Evolutionary conservation across 2,113 vertebrate species (phyloP).

Genomic region (Emydocephalus ijimae): DNA sequence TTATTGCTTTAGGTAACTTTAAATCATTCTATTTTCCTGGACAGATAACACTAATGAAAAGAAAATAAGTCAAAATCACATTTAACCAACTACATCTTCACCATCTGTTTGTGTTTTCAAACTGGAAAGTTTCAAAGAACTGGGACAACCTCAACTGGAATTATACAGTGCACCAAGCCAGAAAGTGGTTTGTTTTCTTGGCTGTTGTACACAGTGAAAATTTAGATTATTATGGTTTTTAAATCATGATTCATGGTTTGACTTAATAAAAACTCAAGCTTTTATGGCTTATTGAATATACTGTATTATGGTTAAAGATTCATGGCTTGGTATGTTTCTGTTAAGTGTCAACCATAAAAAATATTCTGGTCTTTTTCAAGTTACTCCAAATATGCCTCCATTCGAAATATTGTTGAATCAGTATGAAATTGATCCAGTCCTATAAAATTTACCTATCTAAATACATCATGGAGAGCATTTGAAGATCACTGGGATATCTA

Average conservation of each 20-base stretch:
- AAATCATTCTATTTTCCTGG: not conserved
- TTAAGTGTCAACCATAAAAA: not conserved
- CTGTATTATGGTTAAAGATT: not conserved
- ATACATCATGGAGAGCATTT: not conserved
- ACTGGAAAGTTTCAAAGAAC: not conserved
- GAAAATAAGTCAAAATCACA: not conserved
- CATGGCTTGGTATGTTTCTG: not conserved
- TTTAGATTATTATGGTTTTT: not conserved
- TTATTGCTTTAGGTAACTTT: not conserved
- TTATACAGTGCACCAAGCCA: not conserved
- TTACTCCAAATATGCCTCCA: not conserved
- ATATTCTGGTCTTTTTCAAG: not conserved
- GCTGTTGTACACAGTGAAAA: not conserved
- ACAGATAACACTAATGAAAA: not conserved
- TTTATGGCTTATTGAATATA: not conserved
- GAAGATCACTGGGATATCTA: not conserved
- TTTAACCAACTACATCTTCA: not conserved
- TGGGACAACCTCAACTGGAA: not conserved
- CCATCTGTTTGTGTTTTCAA: not conserved
- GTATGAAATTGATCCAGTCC: not conserved
- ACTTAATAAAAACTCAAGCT: not conserved
- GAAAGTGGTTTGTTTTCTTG: not conserved
- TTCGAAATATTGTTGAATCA: not conserved
- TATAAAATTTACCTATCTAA: not conserved
- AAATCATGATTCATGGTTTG: not conserved